Evolutionary conservation across 1,140 invertebrate genomes (phyloP).

Genomic region (Lepidurus packardi): DNA sequence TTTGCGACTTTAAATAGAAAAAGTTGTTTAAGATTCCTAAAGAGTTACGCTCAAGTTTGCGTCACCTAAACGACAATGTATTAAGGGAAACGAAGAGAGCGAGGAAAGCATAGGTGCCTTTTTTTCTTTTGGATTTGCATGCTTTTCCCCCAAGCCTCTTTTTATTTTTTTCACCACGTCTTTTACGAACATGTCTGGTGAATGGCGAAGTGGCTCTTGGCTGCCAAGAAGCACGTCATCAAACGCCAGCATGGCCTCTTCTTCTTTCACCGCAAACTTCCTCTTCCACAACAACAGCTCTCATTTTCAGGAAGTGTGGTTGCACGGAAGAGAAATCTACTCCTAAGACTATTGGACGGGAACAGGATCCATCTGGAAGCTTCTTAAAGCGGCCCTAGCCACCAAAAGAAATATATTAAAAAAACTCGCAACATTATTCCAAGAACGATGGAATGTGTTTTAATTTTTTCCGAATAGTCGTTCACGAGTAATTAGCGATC

Average conservation of each 20-base stretch:
- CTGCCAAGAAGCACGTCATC: slow-evolving; percentile 14
- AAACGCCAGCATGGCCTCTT: slow-evolving; percentile 7
- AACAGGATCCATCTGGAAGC: too few relatives aligned
- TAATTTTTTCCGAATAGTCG: too few relatives aligned
- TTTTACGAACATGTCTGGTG: background rate
- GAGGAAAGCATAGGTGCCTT: too few relatives aligned
- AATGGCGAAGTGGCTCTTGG: slow-evolving; percentile 12
- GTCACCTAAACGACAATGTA: background rate
- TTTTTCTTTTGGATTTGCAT: background rate
- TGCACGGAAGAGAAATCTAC: too few relatives aligned
- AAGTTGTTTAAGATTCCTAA: background rate
- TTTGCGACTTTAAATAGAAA: background rate
- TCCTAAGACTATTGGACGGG: too few relatives aligned
- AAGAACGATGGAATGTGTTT: too few relatives aligned
- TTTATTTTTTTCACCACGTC: background rate
- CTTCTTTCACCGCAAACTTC: slow-evolving; percentile 10
- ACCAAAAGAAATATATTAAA: too few relatives aligned
- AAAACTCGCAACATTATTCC: too few relatives aligned
- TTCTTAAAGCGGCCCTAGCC: too few relatives aligned
- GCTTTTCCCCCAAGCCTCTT: background rate
- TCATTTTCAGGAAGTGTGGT: background rate
- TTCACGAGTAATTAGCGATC: too few relatives aligned
- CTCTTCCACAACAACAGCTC: background rate
- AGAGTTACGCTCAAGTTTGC: background rate
- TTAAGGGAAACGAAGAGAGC: too few relatives aligned